phyloP scores from a whole-genome alignment of 2,113 vertebrate species.

The Dasyurus viverrinus region DNA sequence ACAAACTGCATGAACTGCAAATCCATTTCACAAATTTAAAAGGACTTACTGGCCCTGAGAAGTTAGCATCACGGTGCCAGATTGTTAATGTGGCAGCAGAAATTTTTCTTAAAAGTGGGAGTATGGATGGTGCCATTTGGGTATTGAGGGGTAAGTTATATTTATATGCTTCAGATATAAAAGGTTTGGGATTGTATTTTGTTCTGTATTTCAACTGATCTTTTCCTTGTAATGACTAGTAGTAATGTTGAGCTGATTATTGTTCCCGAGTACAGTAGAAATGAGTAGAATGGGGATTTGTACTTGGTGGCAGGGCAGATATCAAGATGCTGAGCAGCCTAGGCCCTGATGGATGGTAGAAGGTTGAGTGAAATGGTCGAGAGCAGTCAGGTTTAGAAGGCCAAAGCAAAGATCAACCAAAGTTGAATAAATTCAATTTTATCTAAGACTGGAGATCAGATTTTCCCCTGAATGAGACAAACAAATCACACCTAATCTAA shows the following conservation, averaged over 20 bases:
- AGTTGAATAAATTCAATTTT: not conserved
- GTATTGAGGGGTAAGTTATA: constrained; percentile 89
- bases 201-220: not conserved
- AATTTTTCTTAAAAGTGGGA: constrained; percentile 90
- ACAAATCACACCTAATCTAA: not conserved
- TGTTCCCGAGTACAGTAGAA: not conserved
- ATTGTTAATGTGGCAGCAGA: constrained; percentile 93
- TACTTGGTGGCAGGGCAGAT: not conserved
- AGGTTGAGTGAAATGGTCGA: not conserved
- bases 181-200: not conserved
- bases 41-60: constrained; percentile 87
- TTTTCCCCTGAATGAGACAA: not conserved
- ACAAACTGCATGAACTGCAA: constrained; percentile 85
- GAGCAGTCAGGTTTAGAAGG: not conserved
- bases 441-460: not conserved
- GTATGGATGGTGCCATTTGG: constrained; percentile 88
- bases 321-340: not conserved
- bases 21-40: constrained; percentile 89
- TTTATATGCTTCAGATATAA: not conserved
- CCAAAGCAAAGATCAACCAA: not conserved
- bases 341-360: not conserved
- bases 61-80: constrained; percentile 87
- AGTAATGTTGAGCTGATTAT: not conserved
- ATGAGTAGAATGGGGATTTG: not conserved
- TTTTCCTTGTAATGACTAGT: not conserved